Percentiles rank a stretch among this genome's conserved stretches.
Conservation (phyloP, 2,888 invertebrate genomes). For the Steromphala cineraria region DNA sequence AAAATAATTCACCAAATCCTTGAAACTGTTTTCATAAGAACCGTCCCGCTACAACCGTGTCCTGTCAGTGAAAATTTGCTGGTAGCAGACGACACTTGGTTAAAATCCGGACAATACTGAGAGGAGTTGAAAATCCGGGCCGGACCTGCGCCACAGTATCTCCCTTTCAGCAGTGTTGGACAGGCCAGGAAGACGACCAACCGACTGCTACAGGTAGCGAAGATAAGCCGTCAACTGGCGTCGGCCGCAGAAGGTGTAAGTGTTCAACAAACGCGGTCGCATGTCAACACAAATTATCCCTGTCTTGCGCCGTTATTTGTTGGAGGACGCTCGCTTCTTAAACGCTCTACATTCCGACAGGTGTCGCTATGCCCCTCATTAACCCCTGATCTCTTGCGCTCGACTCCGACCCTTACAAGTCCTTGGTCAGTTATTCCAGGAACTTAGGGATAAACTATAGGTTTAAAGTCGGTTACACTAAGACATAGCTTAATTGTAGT, state of each 20-base stretch:
- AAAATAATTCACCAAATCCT: not conserved
- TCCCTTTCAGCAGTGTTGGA: not conserved
- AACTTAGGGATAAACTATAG: not conserved
- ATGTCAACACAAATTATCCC: constrained; percentile 16
- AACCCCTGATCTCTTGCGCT: constrained; percentile 2
- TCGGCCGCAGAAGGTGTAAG: not conserved
- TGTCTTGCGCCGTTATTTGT: constrained; percentile 5
- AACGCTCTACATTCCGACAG: constrained; percentile 9
- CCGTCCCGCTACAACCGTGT: not conserved
- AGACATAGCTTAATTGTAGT: too few relatives aligned
- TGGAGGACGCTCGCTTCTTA: not conserved
- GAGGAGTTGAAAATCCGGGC: not conserved
- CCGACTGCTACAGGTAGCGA: not conserved
- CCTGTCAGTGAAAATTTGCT: not conserved
- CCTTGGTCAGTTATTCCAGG: not conserved
- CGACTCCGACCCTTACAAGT: not conserved
- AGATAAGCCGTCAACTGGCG: not conserved
- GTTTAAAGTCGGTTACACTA: too few relatives aligned
- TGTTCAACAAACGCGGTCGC: constrained; percentile 10
- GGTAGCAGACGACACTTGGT: not conserved
- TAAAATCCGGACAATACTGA: not conserved
- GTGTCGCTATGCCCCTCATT: constrained; percentile 11
- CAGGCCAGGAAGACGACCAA: not conserved
- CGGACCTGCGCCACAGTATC: not conserved
- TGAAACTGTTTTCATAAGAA: not conserved